phyloP scores from a whole-genome alignment of 1,140 invertebrate genomes.

The Lordiphosa clarofinis region DNA sequence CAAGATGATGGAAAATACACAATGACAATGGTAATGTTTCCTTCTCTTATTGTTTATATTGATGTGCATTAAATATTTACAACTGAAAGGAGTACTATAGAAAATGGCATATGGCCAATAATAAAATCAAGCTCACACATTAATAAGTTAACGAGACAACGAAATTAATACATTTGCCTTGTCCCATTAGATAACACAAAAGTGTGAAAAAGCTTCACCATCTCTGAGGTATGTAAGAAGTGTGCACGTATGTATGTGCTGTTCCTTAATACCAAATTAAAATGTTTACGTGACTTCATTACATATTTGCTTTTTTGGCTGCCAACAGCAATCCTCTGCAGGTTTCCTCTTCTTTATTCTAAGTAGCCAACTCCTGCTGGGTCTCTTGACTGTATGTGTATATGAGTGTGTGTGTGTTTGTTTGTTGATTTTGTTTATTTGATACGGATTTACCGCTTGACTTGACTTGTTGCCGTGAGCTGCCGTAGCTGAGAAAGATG shows the following conservation, averaged over 20 bases:
- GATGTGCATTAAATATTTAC: conserved; percentile 38
- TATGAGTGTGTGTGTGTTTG: conserved; percentile 11
- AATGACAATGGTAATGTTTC: conserved; percentile 10
- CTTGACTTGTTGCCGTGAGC: conserved; percentile 50
- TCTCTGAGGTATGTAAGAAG: conserved; percentile 16
- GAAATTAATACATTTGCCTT: conserved; percentile 37
- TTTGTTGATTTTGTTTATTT: conserved; percentile 15
- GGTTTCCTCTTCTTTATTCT: background rate
- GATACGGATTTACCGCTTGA: conserved; percentile 23
- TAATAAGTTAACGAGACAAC: conserved; percentile 51
- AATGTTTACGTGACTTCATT: conserved; percentile 76
- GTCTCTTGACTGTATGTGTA: conserved; percentile 6
- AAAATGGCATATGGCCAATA: conserved; percentile 4
- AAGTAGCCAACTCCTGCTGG: background rate
- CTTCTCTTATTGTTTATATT: conserved; percentile 18
- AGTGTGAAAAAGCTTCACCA: background rate
- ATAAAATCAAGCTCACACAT: conserved; percentile 21
- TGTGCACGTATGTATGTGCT: background rate
- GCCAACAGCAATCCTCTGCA: background rate
- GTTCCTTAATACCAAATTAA: conserved; percentile 67
- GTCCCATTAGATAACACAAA: too few species aligned
- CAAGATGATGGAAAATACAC: conserved; percentile 22
- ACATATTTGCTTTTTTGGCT: conserved; percentile 34
- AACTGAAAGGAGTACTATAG: too few species aligned
- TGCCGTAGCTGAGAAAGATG: conserved; percentile 5